Percentiles rank a stretch among this genome's conserved stretches.
Evolutionary conservation across 2,888 invertebrate genomes (phyloP).

Genomic region (Xestobium rufovillosum): DNA sequence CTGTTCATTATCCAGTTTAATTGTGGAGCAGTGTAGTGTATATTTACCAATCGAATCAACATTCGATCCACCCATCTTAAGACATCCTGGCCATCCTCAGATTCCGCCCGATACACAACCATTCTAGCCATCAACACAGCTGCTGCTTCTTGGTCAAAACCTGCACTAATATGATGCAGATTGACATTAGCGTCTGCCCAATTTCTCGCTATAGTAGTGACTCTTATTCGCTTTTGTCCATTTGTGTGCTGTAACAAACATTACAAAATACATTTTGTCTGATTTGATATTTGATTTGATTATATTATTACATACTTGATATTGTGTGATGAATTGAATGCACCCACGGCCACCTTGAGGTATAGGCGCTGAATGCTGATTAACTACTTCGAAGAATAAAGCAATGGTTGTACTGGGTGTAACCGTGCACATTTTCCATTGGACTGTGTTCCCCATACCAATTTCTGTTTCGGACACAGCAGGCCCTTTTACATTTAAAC

Average conservation of each 20-base stretch:
- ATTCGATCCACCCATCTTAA: constrained; percentile 97
- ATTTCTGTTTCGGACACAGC: constrained; percentile 95
- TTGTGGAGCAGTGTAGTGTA: too few species aligned
- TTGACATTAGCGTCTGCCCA: constrained; percentile 94
- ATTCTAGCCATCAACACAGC: constrained; percentile 96
- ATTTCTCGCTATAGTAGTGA: constrained; percentile 95
- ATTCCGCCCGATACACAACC: constrained; percentile 92
- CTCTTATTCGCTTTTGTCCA: constrained; percentile 89
- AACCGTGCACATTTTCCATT: constrained; percentile 97
- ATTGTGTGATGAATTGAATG: constrained; percentile 96
- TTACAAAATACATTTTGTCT: constrained; percentile 4
- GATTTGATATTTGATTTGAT: too few species aligned
- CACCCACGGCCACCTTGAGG: constrained; percentile 95
- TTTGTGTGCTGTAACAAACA: constrained; percentile 62
- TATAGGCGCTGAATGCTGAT: constrained; percentile 88
- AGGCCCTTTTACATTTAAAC: constrained; percentile 83
- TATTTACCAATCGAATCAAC: constrained; percentile 88
- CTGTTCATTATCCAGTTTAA: too few species aligned
- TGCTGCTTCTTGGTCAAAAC: constrained; percentile 97
- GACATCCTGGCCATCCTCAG: constrained; percentile 94
- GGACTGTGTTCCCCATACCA: constrained; percentile 94
- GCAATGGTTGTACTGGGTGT: constrained; percentile 88
- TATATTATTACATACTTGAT: too few species aligned
- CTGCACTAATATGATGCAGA: constrained; percentile 84
- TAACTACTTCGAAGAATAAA: constrained; percentile 94